These are phyloP conservation scores for Anaspis maculata DNA, from an alignment of 2,888 invertebrate genomes.

Conservation along the genomic window DNA sequence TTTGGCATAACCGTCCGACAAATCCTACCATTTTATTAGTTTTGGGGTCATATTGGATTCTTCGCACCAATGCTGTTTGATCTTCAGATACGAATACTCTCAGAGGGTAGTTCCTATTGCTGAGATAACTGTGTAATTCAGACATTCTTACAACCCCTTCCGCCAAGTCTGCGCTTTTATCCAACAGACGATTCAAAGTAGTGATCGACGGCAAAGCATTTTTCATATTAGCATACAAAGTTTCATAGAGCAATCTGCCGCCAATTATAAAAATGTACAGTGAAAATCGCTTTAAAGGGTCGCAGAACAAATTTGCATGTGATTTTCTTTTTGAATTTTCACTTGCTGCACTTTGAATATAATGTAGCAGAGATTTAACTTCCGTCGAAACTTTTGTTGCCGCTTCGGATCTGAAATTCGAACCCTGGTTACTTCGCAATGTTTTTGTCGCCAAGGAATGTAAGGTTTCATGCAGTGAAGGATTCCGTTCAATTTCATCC, in stretches of 20 bases:
- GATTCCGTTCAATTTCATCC: too few species aligned
- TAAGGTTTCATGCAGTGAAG: too few species aligned
- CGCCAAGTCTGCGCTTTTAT: not conserved
- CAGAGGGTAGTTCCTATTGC: conserved; percentile 6
- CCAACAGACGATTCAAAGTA: not conserved
- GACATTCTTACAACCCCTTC: conserved; percentile 5
- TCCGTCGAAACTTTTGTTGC: too few species aligned
- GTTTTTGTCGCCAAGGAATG: too few species aligned
- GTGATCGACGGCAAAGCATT: not conserved
- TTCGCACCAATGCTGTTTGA: conserved; percentile 7
- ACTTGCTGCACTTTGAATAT: not conserved
- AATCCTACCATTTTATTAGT: conserved; percentile 11
- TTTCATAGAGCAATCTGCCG: not conserved
- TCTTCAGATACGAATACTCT: conserved; percentile 10
- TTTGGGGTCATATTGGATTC: conserved; percentile 8
- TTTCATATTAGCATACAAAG: not conserved
- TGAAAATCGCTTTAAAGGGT: not conserved
- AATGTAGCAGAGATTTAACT: too few species aligned
- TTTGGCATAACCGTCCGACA: conserved; percentile 3
- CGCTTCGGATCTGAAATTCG: too few species aligned
- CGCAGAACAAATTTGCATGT: not conserved
- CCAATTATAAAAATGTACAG: not conserved
- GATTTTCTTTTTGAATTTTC: not conserved
- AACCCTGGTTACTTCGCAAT: too few species aligned
- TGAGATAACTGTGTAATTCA: conserved; percentile 4